phyloP scores from a whole-genome alignment of 2,113 vertebrate genomes.

The Elgaria multicarinata region DNA sequence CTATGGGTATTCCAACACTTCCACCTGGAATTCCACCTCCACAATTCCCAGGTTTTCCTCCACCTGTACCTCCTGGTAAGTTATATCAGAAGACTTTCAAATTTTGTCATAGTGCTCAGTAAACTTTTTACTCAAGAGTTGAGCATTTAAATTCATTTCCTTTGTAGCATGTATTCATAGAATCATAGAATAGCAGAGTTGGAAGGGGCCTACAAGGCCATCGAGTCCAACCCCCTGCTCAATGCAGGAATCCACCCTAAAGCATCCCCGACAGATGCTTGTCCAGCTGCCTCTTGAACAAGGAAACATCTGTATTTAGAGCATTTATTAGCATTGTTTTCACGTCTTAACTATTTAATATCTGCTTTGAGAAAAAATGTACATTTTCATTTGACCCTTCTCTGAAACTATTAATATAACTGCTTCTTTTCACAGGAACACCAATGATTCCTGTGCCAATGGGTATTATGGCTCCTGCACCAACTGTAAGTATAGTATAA shows the following conservation, averaged over 20 bases:
- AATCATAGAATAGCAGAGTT: no score
- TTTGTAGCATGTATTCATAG: fast-evolving
- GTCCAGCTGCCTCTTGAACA: no score
- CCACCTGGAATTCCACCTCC: constrained; percentile 95
- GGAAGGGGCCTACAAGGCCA: no score
- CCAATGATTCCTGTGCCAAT: constrained; percentile 99
- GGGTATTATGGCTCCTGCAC: constrained; percentile 93
- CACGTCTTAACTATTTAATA: background rate
- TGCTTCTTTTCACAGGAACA: constrained; percentile 76
- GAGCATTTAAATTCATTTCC: background rate
- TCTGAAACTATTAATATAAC: background rate
- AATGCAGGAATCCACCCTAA: no score
- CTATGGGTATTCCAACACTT: constrained; percentile 89
- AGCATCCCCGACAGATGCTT: no score
- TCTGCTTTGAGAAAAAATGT: constrained; percentile 14
- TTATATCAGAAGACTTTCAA: constrained; percentile 20
- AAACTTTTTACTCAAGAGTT: background rate
- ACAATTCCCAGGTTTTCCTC: constrained; percentile 93
- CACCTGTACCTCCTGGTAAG: constrained; percentile 90
- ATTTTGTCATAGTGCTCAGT: constrained; percentile 1
- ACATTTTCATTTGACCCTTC: background rate
- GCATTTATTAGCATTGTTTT: background rate
- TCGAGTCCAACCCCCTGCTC: no score
- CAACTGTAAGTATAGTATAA: constrained; percentile 81
- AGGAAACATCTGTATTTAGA: background rate